Evolutionary conservation across 2,113 vertebrate species (phyloP).

Genomic region (Psilopsiagon aymara): DNA sequence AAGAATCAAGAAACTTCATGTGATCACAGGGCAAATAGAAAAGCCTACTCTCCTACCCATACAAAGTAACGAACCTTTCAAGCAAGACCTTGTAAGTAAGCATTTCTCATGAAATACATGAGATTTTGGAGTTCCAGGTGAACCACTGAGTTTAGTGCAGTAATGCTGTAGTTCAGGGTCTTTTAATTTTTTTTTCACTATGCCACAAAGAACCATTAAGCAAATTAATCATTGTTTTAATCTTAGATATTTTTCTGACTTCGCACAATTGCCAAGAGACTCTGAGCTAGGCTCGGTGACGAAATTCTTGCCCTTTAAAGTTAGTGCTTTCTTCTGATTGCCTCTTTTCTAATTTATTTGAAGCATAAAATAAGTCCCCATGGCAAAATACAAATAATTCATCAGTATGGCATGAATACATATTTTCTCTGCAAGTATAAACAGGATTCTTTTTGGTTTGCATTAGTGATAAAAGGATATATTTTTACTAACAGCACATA

Average conservation of each 20-base stretch:
- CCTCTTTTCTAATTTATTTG: neutral
- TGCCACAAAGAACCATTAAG: neutral
- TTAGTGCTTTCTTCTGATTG: neutral
- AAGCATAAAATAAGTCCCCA: neutral
- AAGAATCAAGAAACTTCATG: neutral
- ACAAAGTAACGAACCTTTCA: neutral
- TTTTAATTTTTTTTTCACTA: neutral
- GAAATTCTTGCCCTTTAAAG: neutral
- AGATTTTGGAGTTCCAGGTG: neutral
- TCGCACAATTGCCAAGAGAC: neutral
- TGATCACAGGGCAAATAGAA: neutral
- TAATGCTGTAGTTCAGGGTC: neutral
- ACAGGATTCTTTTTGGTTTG: neutral
- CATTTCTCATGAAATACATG: neutral
- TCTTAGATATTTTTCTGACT: neutral
- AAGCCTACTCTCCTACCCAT: neutral
- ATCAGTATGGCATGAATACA: neutral
- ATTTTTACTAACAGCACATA: neutral
- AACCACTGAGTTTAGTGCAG: neutral
- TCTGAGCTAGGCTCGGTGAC: neutral
- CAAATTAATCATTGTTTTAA: neutral
- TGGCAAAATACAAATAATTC: neutral
- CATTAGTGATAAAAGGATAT: neutral
- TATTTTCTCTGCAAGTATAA: neutral
- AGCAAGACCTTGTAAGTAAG: neutral